These are phyloP conservation scores for Clarias pachynema DNA, from an alignment of 2,797 vertebrate species.

Conservation along the genomic window DNA sequence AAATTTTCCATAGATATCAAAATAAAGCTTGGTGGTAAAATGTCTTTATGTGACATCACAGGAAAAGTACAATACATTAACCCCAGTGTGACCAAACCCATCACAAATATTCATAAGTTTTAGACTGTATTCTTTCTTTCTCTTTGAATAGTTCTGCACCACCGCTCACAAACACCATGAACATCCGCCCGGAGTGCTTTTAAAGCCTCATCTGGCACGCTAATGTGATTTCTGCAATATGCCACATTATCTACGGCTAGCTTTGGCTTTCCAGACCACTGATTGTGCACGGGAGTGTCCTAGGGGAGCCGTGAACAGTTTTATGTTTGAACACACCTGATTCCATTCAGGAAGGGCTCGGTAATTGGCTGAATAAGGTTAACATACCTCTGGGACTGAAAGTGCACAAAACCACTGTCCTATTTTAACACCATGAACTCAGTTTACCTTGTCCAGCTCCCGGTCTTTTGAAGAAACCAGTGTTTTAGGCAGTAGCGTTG, in stretches of 20 bases:
- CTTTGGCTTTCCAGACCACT: not conserved
- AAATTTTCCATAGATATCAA: not conserved
- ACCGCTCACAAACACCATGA: not conserved
- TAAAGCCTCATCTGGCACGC: not conserved
- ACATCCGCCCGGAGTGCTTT: not conserved
- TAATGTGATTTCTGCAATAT: not conserved
- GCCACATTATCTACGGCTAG: conserved; percentile 10
- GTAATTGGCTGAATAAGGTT: conserved; percentile 1
- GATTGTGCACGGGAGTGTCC: not conserved
- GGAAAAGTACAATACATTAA: not conserved
- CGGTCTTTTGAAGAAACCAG: not conserved
- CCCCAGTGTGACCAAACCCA: not conserved
- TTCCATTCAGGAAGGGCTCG: not conserved
- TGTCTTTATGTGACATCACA: not conserved
- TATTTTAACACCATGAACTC: not conserved
- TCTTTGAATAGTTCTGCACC: conserved; percentile 6
- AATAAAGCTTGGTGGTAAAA: too few species aligned
- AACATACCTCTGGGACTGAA: not conserved
- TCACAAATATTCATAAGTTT: not conserved
- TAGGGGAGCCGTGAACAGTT: not conserved
- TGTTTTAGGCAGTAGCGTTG: too few species aligned
- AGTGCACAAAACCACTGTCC: not conserved
- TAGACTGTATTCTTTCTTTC: not conserved
- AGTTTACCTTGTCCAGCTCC: not conserved
- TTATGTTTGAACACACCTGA: conserved; percentile 17